A percentile compares a stretch with the other conserved stretches of the same genome.
Evolutionary conservation across 2,113 vertebrate species (phyloP).

Genomic region (Cacatua alba): DNA sequence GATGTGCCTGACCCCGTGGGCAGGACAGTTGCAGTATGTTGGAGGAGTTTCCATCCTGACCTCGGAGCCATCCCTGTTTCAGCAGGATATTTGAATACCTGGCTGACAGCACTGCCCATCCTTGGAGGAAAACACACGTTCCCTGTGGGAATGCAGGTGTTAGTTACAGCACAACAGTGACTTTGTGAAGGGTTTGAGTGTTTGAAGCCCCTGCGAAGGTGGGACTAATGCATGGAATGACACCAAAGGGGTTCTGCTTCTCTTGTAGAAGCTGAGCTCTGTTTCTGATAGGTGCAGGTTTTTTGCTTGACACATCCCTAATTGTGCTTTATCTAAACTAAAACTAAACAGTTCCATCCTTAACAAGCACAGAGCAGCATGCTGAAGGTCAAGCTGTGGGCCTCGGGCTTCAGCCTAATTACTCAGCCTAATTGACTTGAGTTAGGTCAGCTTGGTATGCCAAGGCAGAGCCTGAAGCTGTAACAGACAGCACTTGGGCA

Average conservation of each 20-base stretch:
- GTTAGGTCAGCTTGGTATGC: neutral
- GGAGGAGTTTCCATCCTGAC: neutral
- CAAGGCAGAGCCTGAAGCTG: neutral
- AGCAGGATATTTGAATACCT: neutral
- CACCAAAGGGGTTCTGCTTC: neutral
- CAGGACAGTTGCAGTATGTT: neutral
- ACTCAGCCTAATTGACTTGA: fast-evolving
- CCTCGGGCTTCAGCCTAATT: neutral
- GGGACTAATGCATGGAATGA: fast-evolving
- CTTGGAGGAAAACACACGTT: neutral
- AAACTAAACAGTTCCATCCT: neutral
- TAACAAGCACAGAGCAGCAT: neutral
- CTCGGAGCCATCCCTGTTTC: neutral
- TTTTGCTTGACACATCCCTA: neutral
- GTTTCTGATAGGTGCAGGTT: neutral
- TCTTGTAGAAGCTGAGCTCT: neutral
- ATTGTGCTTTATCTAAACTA: neutral
- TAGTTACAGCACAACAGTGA: fast-evolving
- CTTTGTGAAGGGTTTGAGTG: neutral
- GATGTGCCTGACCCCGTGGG: neutral
- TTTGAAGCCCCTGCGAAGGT: fast-evolving
- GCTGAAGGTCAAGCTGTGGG: neutral
- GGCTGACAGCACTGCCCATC: neutral
- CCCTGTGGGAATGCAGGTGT: neutral
- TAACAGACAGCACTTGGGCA: neutral